Evolutionary conservation across 2,113 vertebrate genomes (phyloP).

Genomic region (Rafetus swinhoei): DNA sequence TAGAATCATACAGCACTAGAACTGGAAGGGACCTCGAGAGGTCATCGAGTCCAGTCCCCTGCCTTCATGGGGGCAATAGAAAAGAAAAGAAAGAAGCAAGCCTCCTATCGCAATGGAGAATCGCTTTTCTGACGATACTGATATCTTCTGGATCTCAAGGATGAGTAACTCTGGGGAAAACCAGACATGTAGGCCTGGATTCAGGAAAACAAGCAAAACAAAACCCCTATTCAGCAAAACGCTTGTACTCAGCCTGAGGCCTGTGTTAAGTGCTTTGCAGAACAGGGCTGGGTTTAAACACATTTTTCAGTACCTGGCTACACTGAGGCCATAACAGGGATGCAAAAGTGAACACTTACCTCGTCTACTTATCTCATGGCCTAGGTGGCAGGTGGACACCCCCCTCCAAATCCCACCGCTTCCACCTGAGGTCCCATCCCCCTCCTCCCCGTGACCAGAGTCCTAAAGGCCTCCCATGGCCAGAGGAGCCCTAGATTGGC

Average conservation of each 20-base stretch:
- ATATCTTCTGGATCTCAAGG: not conserved
- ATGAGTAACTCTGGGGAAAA: not conserved
- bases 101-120: not conserved
- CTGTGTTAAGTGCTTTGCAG: not conserved
- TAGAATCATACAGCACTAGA: no score
- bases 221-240: not conserved
- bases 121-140: not conserved
- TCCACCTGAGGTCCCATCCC: no score
- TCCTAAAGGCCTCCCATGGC: no score
- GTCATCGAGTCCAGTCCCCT: no score
- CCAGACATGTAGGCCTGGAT: rapidly evolving
- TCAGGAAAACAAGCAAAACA: not conserved
- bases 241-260: rapidly evolving
- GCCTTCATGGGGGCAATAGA: no score
- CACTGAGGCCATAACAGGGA: not conserved
- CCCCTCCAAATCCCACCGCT: no score
- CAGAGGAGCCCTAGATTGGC: no score
- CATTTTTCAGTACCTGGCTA: not conserved
- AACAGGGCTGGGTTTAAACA: not conserved
- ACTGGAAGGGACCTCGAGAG: no score
- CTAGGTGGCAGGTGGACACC: not conserved
- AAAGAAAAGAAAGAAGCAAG: not conserved
- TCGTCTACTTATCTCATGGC: not conserved
- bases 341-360: not conserved
- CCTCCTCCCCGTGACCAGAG: no score